Percentiles rank a stretch among this genome's conserved stretches.
Evolutionary conservation across 2,797 vertebrate species (phyloP).

Genomic region (Percopsis omiscomaycus): DNA sequence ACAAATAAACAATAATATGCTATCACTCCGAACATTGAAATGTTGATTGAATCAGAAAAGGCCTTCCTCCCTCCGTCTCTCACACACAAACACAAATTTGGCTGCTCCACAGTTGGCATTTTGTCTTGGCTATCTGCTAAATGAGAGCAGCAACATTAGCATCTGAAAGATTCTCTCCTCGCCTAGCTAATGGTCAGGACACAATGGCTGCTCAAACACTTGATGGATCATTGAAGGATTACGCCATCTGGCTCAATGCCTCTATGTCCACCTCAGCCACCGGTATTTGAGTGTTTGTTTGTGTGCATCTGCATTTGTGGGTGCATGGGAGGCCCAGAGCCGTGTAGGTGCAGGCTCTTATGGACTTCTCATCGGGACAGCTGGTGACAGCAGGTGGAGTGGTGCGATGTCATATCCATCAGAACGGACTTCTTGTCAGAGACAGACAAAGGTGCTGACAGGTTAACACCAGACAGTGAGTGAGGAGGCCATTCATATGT

Average conservation of each 20-base stretch:
- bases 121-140: slow-evolving; percentile 66
- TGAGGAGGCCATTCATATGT: slow-evolving; percentile 72
- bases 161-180: slow-evolving; percentile 71
- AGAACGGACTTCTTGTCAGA: slow-evolving; percentile 77
- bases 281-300: background rate
- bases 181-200: slow-evolving; percentile 62
- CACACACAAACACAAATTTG: slow-evolving; percentile 40
- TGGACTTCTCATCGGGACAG: slow-evolving; percentile 60
- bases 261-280: slow-evolving; percentile 35
- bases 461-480: slow-evolving; percentile 65
- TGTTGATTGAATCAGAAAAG: slow-evolving; percentile 50
- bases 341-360: slow-evolving; percentile 48
- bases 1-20: slow-evolving; percentile 39
- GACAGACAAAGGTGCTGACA: slow-evolving; percentile 80
- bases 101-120: slow-evolving; percentile 71
- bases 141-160: slow-evolving; percentile 68
- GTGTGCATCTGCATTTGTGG: background rate
- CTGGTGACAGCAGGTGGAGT: slow-evolving; percentile 69
- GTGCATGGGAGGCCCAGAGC: slow-evolving; percentile 9
- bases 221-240: slow-evolving; percentile 66
- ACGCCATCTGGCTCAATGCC: slow-evolving; percentile 58
- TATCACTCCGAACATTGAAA: slow-evolving; percentile 60
- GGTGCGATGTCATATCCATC: slow-evolving; percentile 79
- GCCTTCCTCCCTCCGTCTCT: slow-evolving; percentile 30
- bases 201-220: slow-evolving; percentile 69